Conservation (phyloP, 2,888 invertebrate genomes). For the Lithophane ornitopus region DNA sequence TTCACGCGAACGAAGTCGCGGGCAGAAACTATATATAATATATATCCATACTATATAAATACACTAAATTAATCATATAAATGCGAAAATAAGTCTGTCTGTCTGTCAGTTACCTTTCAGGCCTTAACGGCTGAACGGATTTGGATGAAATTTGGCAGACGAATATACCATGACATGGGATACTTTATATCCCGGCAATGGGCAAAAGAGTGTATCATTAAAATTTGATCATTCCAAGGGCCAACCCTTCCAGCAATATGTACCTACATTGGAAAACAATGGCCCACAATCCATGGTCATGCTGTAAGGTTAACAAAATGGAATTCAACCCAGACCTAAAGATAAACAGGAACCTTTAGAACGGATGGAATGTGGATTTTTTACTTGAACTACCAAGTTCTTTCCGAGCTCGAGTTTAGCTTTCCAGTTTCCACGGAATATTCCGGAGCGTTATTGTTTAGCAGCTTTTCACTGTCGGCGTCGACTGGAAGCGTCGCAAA, state of each 20-base stretch:
- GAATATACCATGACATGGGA: too few species aligned
- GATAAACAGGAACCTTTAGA: constrained; percentile 37
- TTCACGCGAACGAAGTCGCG: too few species aligned
- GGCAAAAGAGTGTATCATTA: not conserved
- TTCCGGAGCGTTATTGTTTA: constrained; percentile 52
- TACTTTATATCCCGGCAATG: too few species aligned
- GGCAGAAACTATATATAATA: too few species aligned
- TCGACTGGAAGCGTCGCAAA: constrained; percentile 38
- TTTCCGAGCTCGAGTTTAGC: constrained; percentile 44
- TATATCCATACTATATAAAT: too few species aligned
- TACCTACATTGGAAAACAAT: not conserved
- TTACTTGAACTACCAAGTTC: constrained; percentile 46
- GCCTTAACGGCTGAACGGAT: too few species aligned
- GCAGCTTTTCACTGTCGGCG: constrained; percentile 30
- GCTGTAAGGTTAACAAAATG: not conserved
- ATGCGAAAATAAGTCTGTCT: too few species aligned
- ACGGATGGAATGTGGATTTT: constrained; percentile 23
- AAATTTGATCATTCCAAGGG: not conserved
- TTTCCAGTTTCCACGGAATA: constrained; percentile 56
- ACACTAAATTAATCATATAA: too few species aligned
- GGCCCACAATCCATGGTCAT: not conserved
- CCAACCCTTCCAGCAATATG: not conserved
- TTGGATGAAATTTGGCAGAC: too few species aligned
- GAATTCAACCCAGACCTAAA: constrained; percentile 12
- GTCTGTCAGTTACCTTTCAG: too few species aligned